phyloP scores from a whole-genome alignment of 2,797 vertebrate genomes.

The Acipenser transmontanus region DNA sequence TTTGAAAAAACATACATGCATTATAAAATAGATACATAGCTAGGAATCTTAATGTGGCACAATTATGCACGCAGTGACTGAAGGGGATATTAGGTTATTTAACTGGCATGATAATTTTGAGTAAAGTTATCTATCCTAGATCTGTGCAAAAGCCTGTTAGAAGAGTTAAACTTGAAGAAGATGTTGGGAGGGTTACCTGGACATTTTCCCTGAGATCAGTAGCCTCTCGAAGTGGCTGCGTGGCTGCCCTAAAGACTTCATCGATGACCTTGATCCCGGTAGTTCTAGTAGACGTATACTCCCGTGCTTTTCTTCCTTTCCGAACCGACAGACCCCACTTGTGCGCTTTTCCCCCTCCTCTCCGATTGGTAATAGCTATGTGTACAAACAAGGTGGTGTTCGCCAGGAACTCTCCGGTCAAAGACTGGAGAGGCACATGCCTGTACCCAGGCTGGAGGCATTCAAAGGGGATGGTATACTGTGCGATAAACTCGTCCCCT shows the following conservation, averaged over 20 bases:
- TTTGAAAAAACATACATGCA: too few species aligned
- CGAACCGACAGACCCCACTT: slow-evolving; percentile 78
- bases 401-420: slow-evolving; percentile 77
- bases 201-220: slow-evolving; percentile 88
- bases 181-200: slow-evolving; percentile 60
- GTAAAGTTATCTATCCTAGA: too few species aligned
- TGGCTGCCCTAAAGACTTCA: slow-evolving; percentile 82
- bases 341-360: slow-evolving; percentile 76
- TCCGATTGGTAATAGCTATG: slow-evolving; percentile 81
- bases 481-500: slow-evolving; percentile 87
- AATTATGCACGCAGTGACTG: too few species aligned
- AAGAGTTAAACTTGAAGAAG: too few species aligned
- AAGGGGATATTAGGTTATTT: too few species aligned
- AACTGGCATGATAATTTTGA: too few species aligned
- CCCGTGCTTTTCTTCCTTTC: slow-evolving; percentile 75
- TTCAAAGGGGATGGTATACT: slow-evolving; percentile 90
- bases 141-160: too few species aligned
- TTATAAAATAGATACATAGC: too few species aligned
- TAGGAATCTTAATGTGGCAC: too few species aligned
- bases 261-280: slow-evolving; percentile 85
- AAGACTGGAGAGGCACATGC: slow-evolving; percentile 78
- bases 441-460: slow-evolving; percentile 85
- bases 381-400: slow-evolving; percentile 84
- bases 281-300: slow-evolving; percentile 84
- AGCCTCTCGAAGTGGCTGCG: slow-evolving; percentile 81